Conservation (phyloP, 2,888 invertebrate genomes). For the Athalia cordata region DNA sequence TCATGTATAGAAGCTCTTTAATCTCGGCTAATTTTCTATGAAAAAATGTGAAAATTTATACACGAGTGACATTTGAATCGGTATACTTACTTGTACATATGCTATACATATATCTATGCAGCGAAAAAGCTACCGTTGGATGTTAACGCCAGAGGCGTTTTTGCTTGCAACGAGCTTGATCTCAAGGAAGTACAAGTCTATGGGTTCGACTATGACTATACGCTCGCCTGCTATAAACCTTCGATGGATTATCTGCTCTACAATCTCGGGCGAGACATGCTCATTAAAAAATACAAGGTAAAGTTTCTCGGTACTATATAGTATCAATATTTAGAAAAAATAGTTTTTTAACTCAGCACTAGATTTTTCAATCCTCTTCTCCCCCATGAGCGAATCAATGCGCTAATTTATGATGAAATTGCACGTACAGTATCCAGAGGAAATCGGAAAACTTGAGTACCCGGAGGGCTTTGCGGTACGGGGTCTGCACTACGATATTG, state of each 20-base stretch:
- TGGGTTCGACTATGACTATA: conserved; percentile 99
- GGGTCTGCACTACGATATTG: conserved; percentile 98
- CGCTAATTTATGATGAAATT: conserved; percentile 46
- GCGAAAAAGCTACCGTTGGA: conserved; percentile 92
- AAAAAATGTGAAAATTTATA: neutral
- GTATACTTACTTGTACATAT: neutral
- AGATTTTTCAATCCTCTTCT: neutral
- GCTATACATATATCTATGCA: conserved; percentile 67
- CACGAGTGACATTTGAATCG: neutral
- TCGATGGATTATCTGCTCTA: conserved; percentile 92
- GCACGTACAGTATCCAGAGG: conserved; percentile 88
- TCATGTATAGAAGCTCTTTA: too few relatives aligned
- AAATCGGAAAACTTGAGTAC: conserved; percentile 87
- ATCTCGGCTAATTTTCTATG: neutral
- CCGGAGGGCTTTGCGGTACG: conserved; percentile 96
- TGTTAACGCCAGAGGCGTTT: conserved; percentile 91
- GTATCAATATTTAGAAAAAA: neutral
- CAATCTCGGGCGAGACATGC: conserved; percentile 89
- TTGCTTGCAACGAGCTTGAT: conserved; percentile 97
- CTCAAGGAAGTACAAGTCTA: conserved; percentile 93
- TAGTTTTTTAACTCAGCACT: too few relatives aligned
- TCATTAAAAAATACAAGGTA: conserved; percentile 93
- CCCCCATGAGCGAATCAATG: neutral
- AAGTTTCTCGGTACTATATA: conserved; percentile 39
- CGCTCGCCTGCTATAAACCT: conserved; percentile 95